Base-by-base conservation (phyloP, 2,797 vertebrate genomes). In the Orientallactaga sibirica region DNA sequence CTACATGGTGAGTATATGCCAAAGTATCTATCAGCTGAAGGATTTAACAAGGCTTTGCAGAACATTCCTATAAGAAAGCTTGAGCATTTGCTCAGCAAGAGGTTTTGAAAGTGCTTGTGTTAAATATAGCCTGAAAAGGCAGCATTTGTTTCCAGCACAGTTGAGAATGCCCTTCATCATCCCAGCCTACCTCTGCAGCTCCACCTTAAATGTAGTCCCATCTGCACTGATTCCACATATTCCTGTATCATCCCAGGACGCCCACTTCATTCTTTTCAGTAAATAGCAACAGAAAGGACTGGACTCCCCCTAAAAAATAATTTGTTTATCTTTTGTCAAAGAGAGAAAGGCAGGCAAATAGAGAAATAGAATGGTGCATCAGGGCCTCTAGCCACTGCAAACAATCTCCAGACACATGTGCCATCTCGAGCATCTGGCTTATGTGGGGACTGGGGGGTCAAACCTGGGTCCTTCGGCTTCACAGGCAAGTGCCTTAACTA, bases 1-100 rank as follows among this genome's bases (percentile, higher is more conserved):
- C 61, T 52, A 58, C 70, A 86, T 70, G 64, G 86, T 80, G 87
- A 81, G 81, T 75, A 62, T 80, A 55, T 66, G 25, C 62, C 75
- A 68, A 93, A 87, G 19, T 73, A 67, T 71, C 74, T 81, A 55
- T 86, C 66, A 61, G 70, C 91, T 61, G 48, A 93, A 93, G 58
- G 24, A 52, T 85, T 87, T 94, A 91, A 96, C 92, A 66, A 93
- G 78, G 89, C 81, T 96, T 58, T 24, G 52, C 43, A 18, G 55
- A 20, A 66, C 62, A 61, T 33, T 18, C 62, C 86, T 29, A 14
- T n/a, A 62, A 22, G 33, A 75, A 85, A 58, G 78, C 81, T 77
- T 62, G 78, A 95, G 74, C 29, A 68, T 88, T 29, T 68, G 43
- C 90, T n/a, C 79, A 88, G 94, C 71, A 80, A 91, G 87, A 68